Percentiles rank a stretch among this genome's conserved stretches.
Conservation (phyloP, 2,888 invertebrate genomes). For the Ormyrus pomaceus region DNA sequence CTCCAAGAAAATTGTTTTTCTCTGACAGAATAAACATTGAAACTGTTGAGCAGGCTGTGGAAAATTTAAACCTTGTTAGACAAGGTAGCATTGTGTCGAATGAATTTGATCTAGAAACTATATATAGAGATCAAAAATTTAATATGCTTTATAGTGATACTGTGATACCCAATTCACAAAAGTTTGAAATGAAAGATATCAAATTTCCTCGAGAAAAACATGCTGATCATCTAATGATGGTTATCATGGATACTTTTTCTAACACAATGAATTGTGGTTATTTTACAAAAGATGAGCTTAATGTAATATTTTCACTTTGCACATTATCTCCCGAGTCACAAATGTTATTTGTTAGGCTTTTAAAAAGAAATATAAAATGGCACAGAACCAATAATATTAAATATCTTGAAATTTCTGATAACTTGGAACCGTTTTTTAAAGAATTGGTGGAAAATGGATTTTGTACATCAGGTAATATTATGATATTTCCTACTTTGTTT, state of each 20-base stretch:
- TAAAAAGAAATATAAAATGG: slow-evolving; percentile 66
- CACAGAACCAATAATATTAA: slow-evolving; percentile 61
- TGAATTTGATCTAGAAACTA: slow-evolving; percentile 64
- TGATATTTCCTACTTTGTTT: slow-evolving; percentile 6
- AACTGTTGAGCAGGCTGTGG: slow-evolving; percentile 57
- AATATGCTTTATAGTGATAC: slow-evolving; percentile 55
- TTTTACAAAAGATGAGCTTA: slow-evolving; percentile 65
- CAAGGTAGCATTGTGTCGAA: slow-evolving; percentile 61
- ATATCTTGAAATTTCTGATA: slow-evolving; percentile 61
- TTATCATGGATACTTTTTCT: slow-evolving; percentile 64
- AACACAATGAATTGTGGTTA: slow-evolving; percentile 70
- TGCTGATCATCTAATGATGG: slow-evolving; percentile 62
- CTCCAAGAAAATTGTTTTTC: slow-evolving; percentile 55
- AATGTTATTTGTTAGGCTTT: slow-evolving; percentile 66
- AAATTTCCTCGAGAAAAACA: slow-evolving; percentile 60
- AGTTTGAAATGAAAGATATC: slow-evolving; percentile 63
- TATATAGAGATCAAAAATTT: slow-evolving; percentile 62
- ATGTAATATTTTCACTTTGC: slow-evolving; percentile 64
- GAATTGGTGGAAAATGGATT: slow-evolving; percentile 59
- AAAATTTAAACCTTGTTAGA: slow-evolving; percentile 65
- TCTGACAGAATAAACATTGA: slow-evolving; percentile 52
- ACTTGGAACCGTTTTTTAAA: slow-evolving; percentile 61
- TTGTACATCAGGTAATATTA: slow-evolving; percentile 54
- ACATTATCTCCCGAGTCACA: slow-evolving; percentile 64
- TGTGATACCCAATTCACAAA: slow-evolving; percentile 53